Evolutionary conservation across 2,113 vertebrate genomes (phyloP).

Genomic region (Canis aureus): DNA sequence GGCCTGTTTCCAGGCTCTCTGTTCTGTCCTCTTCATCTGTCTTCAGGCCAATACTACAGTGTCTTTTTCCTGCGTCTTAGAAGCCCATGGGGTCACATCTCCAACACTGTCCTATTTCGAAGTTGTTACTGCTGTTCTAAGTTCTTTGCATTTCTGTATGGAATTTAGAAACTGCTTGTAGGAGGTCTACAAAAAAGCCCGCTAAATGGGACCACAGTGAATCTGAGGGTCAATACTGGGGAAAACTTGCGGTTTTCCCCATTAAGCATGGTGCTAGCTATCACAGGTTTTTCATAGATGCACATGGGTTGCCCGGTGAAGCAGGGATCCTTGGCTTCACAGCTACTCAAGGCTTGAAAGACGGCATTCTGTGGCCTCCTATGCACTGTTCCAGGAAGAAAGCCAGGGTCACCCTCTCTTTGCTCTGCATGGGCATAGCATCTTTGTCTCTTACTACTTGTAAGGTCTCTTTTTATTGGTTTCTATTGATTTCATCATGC

Average conservation of each 20-base stretch:
- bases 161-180: not conserved
- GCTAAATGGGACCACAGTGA: too few species aligned
- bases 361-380: not conserved
- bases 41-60: not conserved
- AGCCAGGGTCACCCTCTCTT: accelerated
- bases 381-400: not conserved
- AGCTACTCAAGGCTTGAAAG: not conserved
- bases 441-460: not conserved
- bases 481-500: not conserved
- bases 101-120: not conserved
- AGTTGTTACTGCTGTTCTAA: not conserved
- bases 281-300: not conserved
- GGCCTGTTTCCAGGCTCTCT: not conserved
- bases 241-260: not conserved
- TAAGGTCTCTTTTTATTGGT: not conserved
- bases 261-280: not conserved
- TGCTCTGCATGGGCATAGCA: not conserved
- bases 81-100: not conserved
- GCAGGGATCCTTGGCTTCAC: not conserved
- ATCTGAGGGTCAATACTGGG: not conserved
- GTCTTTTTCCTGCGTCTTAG: not conserved
- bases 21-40: not conserved
- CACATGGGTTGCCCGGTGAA: not conserved
- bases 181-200: not conserved
- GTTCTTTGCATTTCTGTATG: not conserved